phyloP scores from a whole-genome alignment of 1,140 invertebrate species.

The Coelopa frigida region DNA sequence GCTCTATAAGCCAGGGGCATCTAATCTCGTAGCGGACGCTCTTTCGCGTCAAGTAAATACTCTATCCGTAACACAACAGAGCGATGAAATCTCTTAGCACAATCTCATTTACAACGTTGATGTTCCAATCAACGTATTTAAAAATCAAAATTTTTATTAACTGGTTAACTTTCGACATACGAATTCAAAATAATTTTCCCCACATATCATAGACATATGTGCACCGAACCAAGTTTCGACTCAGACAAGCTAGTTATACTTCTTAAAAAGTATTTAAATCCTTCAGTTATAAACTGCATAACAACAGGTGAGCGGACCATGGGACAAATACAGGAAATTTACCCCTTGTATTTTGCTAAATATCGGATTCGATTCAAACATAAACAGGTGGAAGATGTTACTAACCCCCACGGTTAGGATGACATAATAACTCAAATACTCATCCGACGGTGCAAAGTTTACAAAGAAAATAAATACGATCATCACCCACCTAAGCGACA shows the following conservation, averaged over 20 bases:
- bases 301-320: not conserved
- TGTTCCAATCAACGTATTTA: conserved; percentile 17
- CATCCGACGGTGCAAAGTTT: not conserved
- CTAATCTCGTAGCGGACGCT: conserved; percentile 23
- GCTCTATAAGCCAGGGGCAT: conserved; percentile 29
- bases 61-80: not conserved
- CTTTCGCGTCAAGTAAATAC: conserved; percentile 12
- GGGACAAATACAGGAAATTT: conserved; percentile 8
- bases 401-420: not conserved
- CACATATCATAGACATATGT: conserved; percentile 5
- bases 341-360: conserved; percentile 4
- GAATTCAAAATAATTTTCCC: conserved; percentile 7
- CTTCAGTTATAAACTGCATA: conserved; percentile 6
- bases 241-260: not conserved
- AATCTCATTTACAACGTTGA: conserved; percentile 11
- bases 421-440: not conserved
- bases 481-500: not conserved
- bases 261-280: conserved; percentile 10
- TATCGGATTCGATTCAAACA: not conserved
- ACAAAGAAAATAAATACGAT: not conserved
- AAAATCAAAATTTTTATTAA: conserved; percentile 15
- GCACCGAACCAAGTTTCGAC: not conserved
- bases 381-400: not conserved
- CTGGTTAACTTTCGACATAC: not conserved
- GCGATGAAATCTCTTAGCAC: conserved; percentile 2